Evolutionary conservation across 64 coral and sea anemone genomes (phyloP), one percentile per base, ranked within the genome.

Genomic region (Stylophora pistillata): DNA sequence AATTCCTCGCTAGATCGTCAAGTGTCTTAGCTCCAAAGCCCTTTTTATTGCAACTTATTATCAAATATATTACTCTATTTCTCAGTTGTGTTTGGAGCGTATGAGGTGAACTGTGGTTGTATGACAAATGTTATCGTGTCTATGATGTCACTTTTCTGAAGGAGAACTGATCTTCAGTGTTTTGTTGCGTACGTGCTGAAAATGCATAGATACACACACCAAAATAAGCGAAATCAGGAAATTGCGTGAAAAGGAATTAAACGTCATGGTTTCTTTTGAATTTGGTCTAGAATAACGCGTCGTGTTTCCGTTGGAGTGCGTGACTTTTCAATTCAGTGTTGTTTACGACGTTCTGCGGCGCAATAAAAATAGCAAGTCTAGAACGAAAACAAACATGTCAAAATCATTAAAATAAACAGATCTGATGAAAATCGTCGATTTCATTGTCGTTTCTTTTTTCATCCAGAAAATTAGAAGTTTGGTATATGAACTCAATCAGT

Each of bases 181-280:
- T 84, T 68, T 84, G 34, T 84, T 70, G 61, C 80, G 80, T 84
- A 69, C 80, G 63, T 84, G 80, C 80, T 70, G 41, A 21, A 84
- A 84, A 53, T 63, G 62, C 41, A 23, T n/a, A 53, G 25, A 5
- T 34, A 69, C 34, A 69, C 80, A 63, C 29, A 23, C 32, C n/a
- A 15, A 84, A 63, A 29, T 11, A 33, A 53, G 34, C 64, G 41
- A 55, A 84, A 55, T 34, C 60, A 55, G 80, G 61, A 70, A 69
- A 84, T 70, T 84, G 62, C 80, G 80, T 65, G 14, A 84, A 84
- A 65, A 71, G 15, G 58, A 54, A 31, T 41, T 27, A 27, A 84
- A 27, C 80, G 80, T 84, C 80, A 84, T 53, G 64, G 28, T 69
- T 84, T 84, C 41, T 21, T 69, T 84, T 84, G 32, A 65, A 20